Evolutionary conservation across 1,140 invertebrate genomes (phyloP).

Genomic region (Nomia melanderi): DNA sequence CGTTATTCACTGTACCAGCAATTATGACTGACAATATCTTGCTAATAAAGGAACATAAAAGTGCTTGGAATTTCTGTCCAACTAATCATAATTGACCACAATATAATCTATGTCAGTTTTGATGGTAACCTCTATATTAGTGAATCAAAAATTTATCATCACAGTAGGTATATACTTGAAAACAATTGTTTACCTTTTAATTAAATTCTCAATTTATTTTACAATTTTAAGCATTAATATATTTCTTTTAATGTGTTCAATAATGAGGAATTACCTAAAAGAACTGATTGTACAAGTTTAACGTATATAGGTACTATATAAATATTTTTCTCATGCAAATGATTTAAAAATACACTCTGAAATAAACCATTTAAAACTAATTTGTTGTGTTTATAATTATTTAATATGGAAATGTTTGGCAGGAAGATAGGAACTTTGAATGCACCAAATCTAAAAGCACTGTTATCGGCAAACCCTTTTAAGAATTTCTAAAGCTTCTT

Average conservation of each 20-base stretch:
- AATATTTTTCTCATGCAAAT: background rate
- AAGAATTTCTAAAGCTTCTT: slow-evolving; percentile 28
- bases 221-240: background rate
- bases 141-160: background rate
- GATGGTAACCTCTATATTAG: background rate
- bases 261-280: background rate
- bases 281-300: background rate
- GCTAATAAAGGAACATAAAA: background rate
- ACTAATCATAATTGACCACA: background rate
- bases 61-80: background rate
- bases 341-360: background rate
- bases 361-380: background rate
- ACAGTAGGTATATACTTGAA: background rate
- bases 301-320: background rate
- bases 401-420: background rate
- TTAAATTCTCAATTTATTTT: background rate
- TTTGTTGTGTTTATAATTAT: background rate
- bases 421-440: background rate
- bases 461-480: slow-evolving; percentile 28
- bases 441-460: slow-evolving; percentile 9
- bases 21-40: background rate
- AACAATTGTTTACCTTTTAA: background rate
- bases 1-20: background rate
- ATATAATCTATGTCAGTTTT: background rate
- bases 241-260: background rate